phyloP scores from a whole-genome alignment of 2,888 invertebrate genomes.

The Pteria penguin region DNA sequence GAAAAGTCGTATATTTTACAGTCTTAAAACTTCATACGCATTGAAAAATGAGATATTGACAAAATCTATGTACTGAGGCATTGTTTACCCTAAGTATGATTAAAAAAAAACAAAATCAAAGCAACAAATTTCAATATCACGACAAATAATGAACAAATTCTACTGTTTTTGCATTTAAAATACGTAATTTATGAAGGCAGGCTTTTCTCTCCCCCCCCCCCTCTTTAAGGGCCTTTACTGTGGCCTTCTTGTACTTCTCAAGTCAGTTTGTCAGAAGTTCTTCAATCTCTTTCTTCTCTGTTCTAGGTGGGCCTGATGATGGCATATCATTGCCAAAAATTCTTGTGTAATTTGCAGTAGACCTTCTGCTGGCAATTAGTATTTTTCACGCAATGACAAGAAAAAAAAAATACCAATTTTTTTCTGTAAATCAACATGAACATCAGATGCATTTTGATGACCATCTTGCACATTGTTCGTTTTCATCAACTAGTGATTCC shows the following conservation, averaged over 20 bases:
- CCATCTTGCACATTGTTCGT: background rate
- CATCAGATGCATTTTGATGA: background rate
- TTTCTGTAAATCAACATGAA: constrained; percentile 21
- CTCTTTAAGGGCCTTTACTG: background rate
- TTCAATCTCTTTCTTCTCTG: too few species aligned
- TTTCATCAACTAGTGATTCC: background rate
- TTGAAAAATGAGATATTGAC: too few species aligned
- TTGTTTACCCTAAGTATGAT: too few species aligned
- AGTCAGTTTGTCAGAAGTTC: constrained; percentile 5
- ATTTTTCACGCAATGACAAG: constrained; percentile 1
- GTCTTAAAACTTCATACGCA: too few species aligned
- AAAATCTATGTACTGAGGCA: too few species aligned
- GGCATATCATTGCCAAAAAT: constrained; percentile 8
- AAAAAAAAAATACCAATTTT: constrained; percentile 15
- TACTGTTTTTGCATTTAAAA: too few species aligned
- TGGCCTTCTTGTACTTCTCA: background rate
- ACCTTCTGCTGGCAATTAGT: constrained; percentile 14
- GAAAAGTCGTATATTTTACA: too few species aligned
- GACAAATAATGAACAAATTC: too few species aligned
- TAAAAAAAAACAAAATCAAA: too few species aligned
- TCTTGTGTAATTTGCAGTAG: constrained; percentile 7
- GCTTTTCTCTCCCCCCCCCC: constrained; percentile 2
- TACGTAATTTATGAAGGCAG: constrained; percentile 9
- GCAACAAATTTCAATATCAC: too few species aligned
- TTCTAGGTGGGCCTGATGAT: constrained; percentile 16